phyloP scores from a whole-genome alignment of 2,888 invertebrate species.

The Heliconius hortense region DNA sequence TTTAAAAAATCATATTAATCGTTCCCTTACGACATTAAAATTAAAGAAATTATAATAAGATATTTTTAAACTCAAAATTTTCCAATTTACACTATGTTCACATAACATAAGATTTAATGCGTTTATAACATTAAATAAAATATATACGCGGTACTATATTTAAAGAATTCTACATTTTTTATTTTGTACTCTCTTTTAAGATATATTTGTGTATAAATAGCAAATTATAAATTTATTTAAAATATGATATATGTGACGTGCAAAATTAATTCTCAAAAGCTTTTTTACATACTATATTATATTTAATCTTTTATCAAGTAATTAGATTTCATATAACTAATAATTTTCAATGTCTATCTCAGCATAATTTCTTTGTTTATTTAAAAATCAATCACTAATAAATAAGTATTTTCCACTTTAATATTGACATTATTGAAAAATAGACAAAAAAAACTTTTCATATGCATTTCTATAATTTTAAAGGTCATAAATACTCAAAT shows the following conservation, averaged over 20 bases:
- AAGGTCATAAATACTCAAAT: neutral
- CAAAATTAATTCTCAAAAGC: neutral
- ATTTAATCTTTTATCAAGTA: no score
- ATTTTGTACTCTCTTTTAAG: slow-evolving; percentile 8
- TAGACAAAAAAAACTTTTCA: no score
- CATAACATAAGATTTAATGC: no score
- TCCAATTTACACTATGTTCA: no score
- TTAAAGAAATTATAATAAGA: neutral
- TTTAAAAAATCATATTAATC: no score
- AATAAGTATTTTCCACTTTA: neutral
- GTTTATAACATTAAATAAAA: neutral
- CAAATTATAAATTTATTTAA: neutral
- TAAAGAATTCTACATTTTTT: neutral
- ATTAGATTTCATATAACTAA: no score
- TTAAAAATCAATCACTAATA: neutral
- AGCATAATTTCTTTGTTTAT: neutral
- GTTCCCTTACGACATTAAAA: no score
- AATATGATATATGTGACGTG: neutral
- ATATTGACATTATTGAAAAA: no score
- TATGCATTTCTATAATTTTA: no score
- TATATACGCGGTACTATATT: neutral
- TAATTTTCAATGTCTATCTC: neutral
- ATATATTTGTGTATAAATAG: neutral
- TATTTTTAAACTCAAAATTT: neutral
- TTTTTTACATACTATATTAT: no score